Conservation (phyloP, 2,113 vertebrate species). For the Rhinopithecus roxellana region DNA sequence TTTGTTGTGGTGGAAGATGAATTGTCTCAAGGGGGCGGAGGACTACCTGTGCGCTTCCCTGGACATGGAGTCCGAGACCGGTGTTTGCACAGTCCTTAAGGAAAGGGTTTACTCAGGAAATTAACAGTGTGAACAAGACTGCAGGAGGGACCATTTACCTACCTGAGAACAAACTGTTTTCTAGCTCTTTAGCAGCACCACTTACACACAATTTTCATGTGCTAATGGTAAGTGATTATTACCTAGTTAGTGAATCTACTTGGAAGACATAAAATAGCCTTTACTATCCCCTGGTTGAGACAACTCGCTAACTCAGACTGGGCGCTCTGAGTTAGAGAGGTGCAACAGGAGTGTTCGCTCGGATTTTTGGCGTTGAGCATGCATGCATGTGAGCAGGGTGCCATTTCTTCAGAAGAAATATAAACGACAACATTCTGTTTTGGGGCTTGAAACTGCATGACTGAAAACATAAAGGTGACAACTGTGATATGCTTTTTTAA, state of each 20-base stretch:
- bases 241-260: slow-evolving; percentile 61
- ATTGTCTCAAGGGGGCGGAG: not conserved
- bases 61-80: not conserved
- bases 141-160: slow-evolving; percentile 10
- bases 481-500: slow-evolving; percentile 61
- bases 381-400: not conserved
- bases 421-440: slow-evolving; percentile 64
- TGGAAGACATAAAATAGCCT: slow-evolving; percentile 41
- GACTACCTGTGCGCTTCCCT: not conserved
- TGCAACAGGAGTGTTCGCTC: not conserved
- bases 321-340: not conserved
- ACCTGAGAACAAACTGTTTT: slow-evolving; percentile 46
- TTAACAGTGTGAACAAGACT: not conserved
- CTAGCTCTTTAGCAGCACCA: slow-evolving; percentile 9
- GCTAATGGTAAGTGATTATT: slow-evolving; percentile 63
- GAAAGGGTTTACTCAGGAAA: slow-evolving; percentile 44
- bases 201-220: slow-evolving; percentile 50
- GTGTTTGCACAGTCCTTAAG: not conserved
- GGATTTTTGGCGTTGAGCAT: not conserved
- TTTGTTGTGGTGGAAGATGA: not conserved
- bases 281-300: not conserved
- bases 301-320: not conserved
- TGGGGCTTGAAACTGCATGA: slow-evolving; percentile 29
- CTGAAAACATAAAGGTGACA: slow-evolving; percentile 63
- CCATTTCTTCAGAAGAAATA: slow-evolving; percentile 57